phyloP scores from a whole-genome alignment of 2,113 vertebrate genomes.

The Pelobates fuscus region DNA sequence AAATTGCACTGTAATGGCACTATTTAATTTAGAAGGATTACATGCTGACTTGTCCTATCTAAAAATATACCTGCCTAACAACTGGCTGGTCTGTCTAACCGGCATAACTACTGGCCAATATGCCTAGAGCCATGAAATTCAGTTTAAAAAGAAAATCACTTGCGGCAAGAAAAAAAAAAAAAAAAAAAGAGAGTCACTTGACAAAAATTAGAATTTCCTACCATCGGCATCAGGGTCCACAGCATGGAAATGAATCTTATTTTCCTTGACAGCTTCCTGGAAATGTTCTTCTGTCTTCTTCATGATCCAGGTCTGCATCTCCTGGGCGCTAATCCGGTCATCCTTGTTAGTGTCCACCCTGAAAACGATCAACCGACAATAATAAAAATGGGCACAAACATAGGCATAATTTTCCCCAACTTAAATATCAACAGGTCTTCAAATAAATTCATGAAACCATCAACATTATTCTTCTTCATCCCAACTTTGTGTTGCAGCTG shows the following conservation, averaged over 20 bases:
- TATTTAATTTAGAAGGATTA: no score
- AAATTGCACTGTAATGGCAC: no score
- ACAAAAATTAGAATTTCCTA: slow-evolving; percentile 54
- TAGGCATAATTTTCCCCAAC: not conserved
- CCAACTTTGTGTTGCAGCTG: no score
- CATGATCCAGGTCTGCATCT: slow-evolving; percentile 96
- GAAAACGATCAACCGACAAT: not conserved
- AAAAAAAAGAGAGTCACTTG: accelerated
- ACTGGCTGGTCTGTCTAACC: no score
- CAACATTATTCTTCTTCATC: no score
- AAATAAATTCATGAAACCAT: no score
- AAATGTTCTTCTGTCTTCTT: slow-evolving; percentile 94
- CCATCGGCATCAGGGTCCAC: slow-evolving; percentile 93
- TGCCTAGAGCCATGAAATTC: not conserved
- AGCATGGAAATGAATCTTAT: slow-evolving; percentile 84
- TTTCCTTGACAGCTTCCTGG: slow-evolving; percentile 86
- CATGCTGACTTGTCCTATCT: no score
- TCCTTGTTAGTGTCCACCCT: slow-evolving; percentile 89
- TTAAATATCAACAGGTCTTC: not conserved
- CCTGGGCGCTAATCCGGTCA: slow-evolving; percentile 82
- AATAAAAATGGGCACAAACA: no score
- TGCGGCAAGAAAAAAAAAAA: not conserved
- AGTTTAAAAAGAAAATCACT: not conserved
- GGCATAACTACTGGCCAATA: no score
- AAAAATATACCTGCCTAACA: no score